These are phyloP conservation scores for Acleris laterana DNA, from an alignment of 2,888 invertebrate genomes.

Conservation along the genomic window DNA sequence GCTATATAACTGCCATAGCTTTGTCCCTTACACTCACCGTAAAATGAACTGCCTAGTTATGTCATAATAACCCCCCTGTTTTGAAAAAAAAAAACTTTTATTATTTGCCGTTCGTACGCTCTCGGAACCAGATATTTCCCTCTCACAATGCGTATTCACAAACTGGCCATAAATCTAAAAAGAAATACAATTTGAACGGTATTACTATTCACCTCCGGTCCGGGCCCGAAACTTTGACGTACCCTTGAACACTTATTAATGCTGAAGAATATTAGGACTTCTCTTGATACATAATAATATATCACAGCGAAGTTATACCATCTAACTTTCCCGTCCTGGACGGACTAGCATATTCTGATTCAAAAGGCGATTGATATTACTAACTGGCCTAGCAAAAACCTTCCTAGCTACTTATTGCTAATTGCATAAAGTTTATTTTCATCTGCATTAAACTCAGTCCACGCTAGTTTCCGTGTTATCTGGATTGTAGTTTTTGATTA, in stretches of 20 bases:
- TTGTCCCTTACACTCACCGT: too few species aligned
- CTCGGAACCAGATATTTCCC: neutral
- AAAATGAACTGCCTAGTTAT: too few species aligned
- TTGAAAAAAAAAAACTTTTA: too few species aligned
- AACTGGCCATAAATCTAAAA: constrained; percentile 7
- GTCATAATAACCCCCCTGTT: too few species aligned
- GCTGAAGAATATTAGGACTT: neutral
- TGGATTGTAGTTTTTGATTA: constrained; percentile 20
- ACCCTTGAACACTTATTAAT: constrained; percentile 5
- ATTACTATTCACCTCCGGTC: neutral
- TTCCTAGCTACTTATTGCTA: constrained; percentile 2
- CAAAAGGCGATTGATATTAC: constrained; percentile 1
- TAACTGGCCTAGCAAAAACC: neutral
- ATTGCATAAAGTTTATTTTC: neutral
- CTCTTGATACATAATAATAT: constrained; percentile 10
- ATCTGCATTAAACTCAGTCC: neutral
- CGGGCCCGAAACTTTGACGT: neutral
- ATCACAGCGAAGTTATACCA: constrained; percentile 21
- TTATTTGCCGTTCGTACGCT: neutral
- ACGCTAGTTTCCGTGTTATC: constrained; percentile 7
- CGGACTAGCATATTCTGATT: constrained; percentile 13
- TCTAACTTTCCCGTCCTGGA: constrained; percentile 9
- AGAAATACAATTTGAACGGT: neutral
- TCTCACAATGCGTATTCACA: neutral
- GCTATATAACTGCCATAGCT: too few species aligned